Evolutionary conservation across 2,113 vertebrate genomes (phyloP).

Genomic region (Podarcis cretensis): DNA sequence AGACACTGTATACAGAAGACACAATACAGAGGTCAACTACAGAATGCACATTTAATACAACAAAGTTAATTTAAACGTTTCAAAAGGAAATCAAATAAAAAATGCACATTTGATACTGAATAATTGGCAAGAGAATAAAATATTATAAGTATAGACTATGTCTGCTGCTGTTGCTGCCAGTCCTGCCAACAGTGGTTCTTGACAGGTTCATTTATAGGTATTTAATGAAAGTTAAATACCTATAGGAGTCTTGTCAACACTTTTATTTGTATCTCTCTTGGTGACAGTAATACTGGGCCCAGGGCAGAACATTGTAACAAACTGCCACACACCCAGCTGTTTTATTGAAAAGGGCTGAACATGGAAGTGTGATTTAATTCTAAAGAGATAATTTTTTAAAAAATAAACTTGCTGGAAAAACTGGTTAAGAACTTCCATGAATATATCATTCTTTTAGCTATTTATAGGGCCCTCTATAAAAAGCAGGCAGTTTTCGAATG

Average conservation of each 20-base stretch:
- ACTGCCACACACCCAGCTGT: conserved; percentile 16
- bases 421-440: conserved; percentile 33
- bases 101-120: too few species aligned
- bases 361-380: background rate
- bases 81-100: too few species aligned
- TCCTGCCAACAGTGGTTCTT: too few species aligned
- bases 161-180: too few species aligned
- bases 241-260: background rate
- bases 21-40: too few species aligned
- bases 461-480: background rate
- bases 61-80: too few species aligned
- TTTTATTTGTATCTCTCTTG: background rate
- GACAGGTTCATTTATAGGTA: too few species aligned
- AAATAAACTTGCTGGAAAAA: conserved; percentile 3
- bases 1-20: background rate
- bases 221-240: too few species aligned
- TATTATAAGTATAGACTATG: too few species aligned
- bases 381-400: conserved; percentile 10
- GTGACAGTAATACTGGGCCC: conserved; percentile 1
- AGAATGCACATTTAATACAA: too few species aligned
- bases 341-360: conserved; percentile 34
- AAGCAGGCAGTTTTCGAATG: conserved; percentile 27
- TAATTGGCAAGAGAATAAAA: too few species aligned
- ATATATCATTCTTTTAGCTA: background rate
- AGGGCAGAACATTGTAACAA: background rate